phyloP scores from a whole-genome alignment of 2,797 vertebrate species.

The Dromococcyx pavoninus region DNA sequence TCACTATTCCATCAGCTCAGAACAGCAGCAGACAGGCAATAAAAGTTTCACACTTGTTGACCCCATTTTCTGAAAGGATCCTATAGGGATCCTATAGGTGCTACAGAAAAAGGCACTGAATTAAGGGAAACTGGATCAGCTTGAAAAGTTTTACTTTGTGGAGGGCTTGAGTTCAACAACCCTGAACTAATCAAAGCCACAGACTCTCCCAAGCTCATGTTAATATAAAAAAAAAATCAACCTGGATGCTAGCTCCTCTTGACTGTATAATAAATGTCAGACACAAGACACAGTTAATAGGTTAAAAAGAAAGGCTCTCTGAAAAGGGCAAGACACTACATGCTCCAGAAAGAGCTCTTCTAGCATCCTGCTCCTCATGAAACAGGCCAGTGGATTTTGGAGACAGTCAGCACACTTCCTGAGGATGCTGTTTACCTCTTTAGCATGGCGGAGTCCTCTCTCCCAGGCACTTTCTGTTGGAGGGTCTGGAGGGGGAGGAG shows the following conservation, averaged over 20 bases:
- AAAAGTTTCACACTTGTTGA: neutral
- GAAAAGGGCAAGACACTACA: neutral
- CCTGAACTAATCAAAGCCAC: neutral
- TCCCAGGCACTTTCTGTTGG: constrained; percentile 98
- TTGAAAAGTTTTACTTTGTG: neutral
- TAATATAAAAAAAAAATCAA: neutral
- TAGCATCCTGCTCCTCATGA: neutral
- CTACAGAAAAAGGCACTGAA: neutral
- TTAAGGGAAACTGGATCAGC: neutral
- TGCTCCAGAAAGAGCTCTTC: neutral
- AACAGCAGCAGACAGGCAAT: neutral
- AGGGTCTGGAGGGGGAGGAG: constrained; percentile 91
- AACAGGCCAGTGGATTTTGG: neutral
- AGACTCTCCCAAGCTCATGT: neutral
- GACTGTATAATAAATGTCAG: neutral
- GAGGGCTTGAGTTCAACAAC: neutral
- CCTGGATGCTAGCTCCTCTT: neutral
- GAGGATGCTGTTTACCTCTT: constrained; percentile 83
- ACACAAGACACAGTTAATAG: accelerated
- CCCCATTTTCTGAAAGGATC: neutral
- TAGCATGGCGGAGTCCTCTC: constrained; percentile 93
- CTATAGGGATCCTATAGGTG: neutral
- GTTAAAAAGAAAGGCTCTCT: neutral
- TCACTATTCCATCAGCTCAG: neutral
- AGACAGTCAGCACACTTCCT: neutral